Evolutionary conservation across 1,140 invertebrate genomes (phyloP).

Genomic region (Acromyrmex heyeri): DNA sequence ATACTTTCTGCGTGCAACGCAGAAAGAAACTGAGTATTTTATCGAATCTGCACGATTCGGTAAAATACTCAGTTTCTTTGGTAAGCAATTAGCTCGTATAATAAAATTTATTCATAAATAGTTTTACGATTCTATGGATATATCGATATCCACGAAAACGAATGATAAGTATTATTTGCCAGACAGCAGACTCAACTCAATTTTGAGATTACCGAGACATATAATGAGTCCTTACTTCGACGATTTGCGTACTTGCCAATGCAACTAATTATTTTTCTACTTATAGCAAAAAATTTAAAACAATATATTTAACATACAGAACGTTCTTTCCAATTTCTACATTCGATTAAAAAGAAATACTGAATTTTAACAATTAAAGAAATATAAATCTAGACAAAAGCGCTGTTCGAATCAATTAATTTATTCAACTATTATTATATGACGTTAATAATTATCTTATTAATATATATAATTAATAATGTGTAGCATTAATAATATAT

Average conservation of each 20-base stretch:
- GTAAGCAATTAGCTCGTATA: not conserved
- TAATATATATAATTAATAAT: no score
- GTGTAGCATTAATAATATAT: not conserved
- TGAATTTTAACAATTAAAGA: not conserved
- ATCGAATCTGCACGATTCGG: not conserved
- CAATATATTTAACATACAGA: not conserved
- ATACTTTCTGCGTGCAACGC: not conserved
- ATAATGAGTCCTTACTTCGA: conserved; percentile 38
- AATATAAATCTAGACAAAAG: not conserved
- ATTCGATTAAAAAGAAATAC: not conserved
- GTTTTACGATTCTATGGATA: not conserved
- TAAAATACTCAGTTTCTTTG: not conserved
- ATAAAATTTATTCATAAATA: not conserved
- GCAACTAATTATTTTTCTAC: not conserved
- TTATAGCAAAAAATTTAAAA: not conserved
- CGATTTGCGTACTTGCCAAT: not conserved
- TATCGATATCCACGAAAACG: not conserved
- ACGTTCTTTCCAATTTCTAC: not conserved
- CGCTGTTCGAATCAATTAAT: not conserved
- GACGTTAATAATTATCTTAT: no score
- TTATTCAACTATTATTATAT: not conserved
- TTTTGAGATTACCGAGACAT: conserved; percentile 19
- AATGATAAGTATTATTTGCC: conserved; percentile 38
- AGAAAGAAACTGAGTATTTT: no score
- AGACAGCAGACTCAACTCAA: not conserved